Base-by-base conservation (phyloP, 2,113 vertebrate genomes). In the Piaya cayana region DNA sequence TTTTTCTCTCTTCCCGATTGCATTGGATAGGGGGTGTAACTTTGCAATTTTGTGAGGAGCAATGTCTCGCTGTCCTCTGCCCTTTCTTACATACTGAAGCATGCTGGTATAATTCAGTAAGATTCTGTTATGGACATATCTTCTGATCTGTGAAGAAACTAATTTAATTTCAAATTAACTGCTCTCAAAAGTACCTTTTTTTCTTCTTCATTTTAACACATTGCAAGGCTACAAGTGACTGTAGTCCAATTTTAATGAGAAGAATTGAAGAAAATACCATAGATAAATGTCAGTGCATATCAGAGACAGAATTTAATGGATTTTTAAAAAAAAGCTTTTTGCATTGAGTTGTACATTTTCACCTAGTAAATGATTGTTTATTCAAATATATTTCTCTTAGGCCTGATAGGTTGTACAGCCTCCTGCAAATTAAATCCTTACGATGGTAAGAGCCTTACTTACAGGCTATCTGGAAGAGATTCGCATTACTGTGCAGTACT, bases 141-240 rank as follows among this genome's bases (percentile, higher is more conserved):
- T 94, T 88, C 76, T 93, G 86, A 90, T 91, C 91, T 95, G 89
- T 70, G 53, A 91, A 96, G 86, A 96, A 96, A 86, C 85, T 90
- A 93, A 97, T 96, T 96, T 96, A 87, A 92, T 92, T 97, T 80
- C 74, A 94, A 92, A 96, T 97, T 95, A 97, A 90, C 91, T 94
- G 70, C 56, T 95, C 85, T 88, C 75, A 90, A 90, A 96, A 96
- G 84, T 87, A 62, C 43, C 36, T 88, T 83, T 94, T 77, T 88
- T 18, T 7, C 21, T 52, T 52, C 65, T 90, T 92, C 50, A 49
- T 96, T 95, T 97, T 95, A 95, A 80, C 80, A 87, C 74, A 26
- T 62, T 82, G 72, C 87, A 77, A 91, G 63, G 23, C 70, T 82
- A 85, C 39, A 78, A 84, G 79, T 88, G 92, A 65, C 62, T 71